Conservation (phyloP, 2,797 vertebrate genomes). For the Propithecus perrieri region DNA sequence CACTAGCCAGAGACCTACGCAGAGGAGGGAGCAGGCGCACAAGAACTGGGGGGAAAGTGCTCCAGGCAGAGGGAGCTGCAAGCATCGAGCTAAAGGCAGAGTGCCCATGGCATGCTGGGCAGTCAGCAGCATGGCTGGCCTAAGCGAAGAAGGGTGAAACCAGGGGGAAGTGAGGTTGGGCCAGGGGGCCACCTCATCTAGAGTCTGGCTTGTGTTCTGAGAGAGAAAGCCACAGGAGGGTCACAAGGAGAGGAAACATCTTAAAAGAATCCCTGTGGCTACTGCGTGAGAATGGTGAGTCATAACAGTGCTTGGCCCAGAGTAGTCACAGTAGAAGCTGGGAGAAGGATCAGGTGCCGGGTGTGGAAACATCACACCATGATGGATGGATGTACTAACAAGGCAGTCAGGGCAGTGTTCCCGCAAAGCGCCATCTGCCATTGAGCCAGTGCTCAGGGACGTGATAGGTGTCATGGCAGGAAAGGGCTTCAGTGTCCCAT, state of each 20-base stretch:
- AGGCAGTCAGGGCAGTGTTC: not conserved
- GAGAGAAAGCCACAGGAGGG: not conserved
- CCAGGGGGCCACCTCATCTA: not conserved
- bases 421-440: not conserved
- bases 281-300: not conserved
- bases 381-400: not conserved
- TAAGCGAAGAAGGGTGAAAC: not conserved
- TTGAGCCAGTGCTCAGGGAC: not conserved
- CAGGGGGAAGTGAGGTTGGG: not conserved
- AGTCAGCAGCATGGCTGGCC: not conserved
- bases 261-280: not conserved
- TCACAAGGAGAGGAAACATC: not conserved
- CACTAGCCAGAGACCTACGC: not conserved
- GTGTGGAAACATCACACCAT: not conserved
- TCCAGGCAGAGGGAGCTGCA: not conserved
- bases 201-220: not conserved
- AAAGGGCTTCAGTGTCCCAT: not conserved
- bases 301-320: not conserved
- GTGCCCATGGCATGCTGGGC: not conserved
- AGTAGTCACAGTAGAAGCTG: not conserved
- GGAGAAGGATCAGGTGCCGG: not conserved
- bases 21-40: not conserved
- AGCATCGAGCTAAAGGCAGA: not conserved
- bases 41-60: not conserved
- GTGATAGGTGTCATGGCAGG: not conserved